phyloP scores from a whole-genome alignment of 1,140 invertebrate genomes.

The Scaptomyza pallida region DNA sequence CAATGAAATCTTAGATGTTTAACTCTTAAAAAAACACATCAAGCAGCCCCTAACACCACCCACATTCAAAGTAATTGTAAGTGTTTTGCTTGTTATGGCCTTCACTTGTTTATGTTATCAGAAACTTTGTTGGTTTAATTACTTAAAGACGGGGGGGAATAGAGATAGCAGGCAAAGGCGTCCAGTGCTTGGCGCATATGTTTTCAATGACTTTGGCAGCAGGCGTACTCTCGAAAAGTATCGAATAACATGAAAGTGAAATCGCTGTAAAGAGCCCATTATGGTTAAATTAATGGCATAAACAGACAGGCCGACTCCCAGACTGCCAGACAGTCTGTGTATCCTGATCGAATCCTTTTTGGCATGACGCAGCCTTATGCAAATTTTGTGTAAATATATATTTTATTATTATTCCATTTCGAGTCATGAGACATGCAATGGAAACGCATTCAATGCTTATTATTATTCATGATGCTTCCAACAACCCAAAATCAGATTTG shows the following conservation, averaged over 20 bases:
- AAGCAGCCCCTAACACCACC: not conserved
- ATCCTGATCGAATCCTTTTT: conserved; percentile 55
- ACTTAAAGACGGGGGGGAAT: conserved; percentile 58
- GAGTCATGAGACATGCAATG: conserved; percentile 15
- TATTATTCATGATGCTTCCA: conserved; percentile 74
- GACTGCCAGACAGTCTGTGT: too few relatives aligned
- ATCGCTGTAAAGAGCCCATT: conserved; percentile 73
- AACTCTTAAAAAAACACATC: conserved; percentile 2
- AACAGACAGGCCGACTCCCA: conserved; percentile 15
- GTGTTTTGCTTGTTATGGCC: conserved; percentile 13
- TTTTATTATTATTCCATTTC: conserved; percentile 57
- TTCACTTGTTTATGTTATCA: conserved; percentile 66
- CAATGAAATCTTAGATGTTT: conserved; percentile 8
- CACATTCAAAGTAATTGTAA: not conserved
- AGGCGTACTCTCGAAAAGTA: conserved; percentile 44
- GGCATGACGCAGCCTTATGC: conserved; percentile 66
- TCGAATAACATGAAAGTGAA: conserved; percentile 79
- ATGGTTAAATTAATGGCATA: conserved; percentile 76
- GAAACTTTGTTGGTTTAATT: conserved; percentile 75
- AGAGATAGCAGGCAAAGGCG: conserved; percentile 36
- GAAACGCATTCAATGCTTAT: conserved; percentile 64
- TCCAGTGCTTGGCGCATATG: conserved; percentile 64
- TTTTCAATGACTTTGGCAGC: conserved; percentile 61
- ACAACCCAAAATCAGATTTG: conserved; percentile 45
- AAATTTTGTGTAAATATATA: conserved; percentile 62